phyloP scores from a whole-genome alignment of 2,113 vertebrate species.

The Pollimyrus isidori region DNA sequence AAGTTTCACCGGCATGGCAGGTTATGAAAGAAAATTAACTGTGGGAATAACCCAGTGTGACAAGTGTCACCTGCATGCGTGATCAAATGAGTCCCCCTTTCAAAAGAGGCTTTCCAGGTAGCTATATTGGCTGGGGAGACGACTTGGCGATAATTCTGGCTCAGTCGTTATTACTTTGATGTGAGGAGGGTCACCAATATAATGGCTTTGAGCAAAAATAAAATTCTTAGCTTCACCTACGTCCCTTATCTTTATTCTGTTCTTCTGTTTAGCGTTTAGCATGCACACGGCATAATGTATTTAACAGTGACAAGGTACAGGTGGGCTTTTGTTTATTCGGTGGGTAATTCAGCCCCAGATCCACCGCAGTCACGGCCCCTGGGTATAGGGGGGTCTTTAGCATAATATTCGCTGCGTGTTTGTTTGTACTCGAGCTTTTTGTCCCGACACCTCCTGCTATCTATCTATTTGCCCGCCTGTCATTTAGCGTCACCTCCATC shows the following conservation, averaged over 20 bases:
- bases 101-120: constrained; percentile 49
- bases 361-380: not conserved
- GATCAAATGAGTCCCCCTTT: constrained; percentile 44
- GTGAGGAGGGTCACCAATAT: constrained; percentile 36
- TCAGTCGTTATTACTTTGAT: constrained; percentile 47
- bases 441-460: not conserved
- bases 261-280: constrained; percentile 34
- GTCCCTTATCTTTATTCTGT: not conserved
- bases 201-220: constrained; percentile 36
- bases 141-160: constrained; percentile 36
- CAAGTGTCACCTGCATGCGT: constrained; percentile 46
- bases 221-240: constrained; percentile 15
- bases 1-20: constrained; percentile 42
- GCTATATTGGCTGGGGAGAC: constrained; percentile 41
- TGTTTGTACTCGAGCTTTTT: constrained; percentile 25
- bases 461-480: constrained; percentile 15
- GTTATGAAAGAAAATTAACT: constrained; percentile 48
- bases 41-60: constrained; percentile 47
- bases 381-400: constrained; percentile 16
- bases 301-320: constrained; percentile 33
- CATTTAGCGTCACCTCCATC: not conserved
- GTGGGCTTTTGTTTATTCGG: constrained; percentile 35
- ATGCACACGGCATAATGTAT: constrained; percentile 34
- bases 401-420: constrained; percentile 12
- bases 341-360: constrained; percentile 21